Percentiles rank a stretch among this genome's conserved stretches.
phyloP scores from a whole-genome alignment of 92 coral and sea anemone genomes.

The Paragorgia papillata region DNA sequence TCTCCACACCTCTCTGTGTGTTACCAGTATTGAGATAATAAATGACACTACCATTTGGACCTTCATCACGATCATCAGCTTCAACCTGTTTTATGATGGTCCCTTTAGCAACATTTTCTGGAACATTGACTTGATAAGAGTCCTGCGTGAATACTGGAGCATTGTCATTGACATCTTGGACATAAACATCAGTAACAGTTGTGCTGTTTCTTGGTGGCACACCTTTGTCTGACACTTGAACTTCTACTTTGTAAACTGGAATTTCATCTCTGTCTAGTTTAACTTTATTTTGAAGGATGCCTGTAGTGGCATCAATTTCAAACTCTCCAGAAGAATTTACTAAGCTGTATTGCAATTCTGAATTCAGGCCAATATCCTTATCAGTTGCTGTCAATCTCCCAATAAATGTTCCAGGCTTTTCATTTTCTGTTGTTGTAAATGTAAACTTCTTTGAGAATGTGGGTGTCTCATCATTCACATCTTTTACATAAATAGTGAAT shows the following conservation, averaged over 20 bases:
- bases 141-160: slow-evolving; percentile 64
- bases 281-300: slow-evolving; percentile 66
- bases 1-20: slow-evolving; percentile 37
- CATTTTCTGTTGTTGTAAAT: slow-evolving; percentile 69
- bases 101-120: slow-evolving; percentile 66
- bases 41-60: slow-evolving; percentile 70
- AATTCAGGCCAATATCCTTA: slow-evolving; percentile 76
- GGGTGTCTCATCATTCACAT: slow-evolving; percentile 86
- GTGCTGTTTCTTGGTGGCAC: slow-evolving; percentile 60
- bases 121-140: slow-evolving; percentile 55
- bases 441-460: slow-evolving; percentile 57
- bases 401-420: slow-evolving; percentile 67
- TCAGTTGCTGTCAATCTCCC: slow-evolving; percentile 78
- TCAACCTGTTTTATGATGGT: slow-evolving; percentile 58
- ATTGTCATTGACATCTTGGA: slow-evolving; percentile 82
- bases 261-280: slow-evolving; percentile 72
- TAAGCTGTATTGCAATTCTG: slow-evolving; percentile 68
- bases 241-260: slow-evolving; percentile 58
- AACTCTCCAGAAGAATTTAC: slow-evolving; percentile 58
- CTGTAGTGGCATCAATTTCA: slow-evolving; percentile 69
- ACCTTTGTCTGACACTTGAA: slow-evolving; percentile 78
- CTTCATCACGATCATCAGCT: slow-evolving; percentile 83
- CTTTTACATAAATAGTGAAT: slow-evolving; percentile 77
- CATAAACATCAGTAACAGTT: slow-evolving; percentile 61
- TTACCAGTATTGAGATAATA: slow-evolving; percentile 74